Evolutionary conservation across 2,113 vertebrate genomes (phyloP).

Genomic region (human (Homo sapiens)): DNA sequence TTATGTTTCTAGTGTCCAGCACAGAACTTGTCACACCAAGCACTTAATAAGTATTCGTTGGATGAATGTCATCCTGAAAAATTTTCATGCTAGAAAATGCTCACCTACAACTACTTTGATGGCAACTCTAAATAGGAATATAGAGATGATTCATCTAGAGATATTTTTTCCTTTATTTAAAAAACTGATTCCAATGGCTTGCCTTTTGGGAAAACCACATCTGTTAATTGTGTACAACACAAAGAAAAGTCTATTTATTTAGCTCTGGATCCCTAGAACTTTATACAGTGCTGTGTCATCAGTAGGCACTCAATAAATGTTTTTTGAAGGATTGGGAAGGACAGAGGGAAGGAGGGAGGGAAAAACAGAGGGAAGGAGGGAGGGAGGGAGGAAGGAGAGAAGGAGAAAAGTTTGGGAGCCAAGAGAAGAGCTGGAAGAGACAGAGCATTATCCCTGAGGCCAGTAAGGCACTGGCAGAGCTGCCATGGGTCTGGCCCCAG

Average conservation of each 20-base stretch:
- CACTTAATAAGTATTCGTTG: neutral
- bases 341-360: neutral
- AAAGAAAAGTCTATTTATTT: neutral
- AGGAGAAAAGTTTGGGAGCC: neutral
- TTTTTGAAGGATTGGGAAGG: neutral
- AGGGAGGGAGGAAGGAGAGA: neutral
- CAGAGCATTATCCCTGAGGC: neutral
- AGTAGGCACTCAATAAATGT: neutral
- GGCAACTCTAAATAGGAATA: neutral
- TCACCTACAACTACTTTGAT: neutral
- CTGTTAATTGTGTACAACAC: neutral
- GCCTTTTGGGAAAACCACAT: neutral
- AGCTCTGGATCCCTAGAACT: neutral
- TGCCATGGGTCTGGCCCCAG: neutral
- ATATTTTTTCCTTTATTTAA: neutral
- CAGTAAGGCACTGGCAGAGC: neutral
- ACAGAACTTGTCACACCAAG: neutral
- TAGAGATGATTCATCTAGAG: neutral
- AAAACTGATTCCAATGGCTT: neutral
- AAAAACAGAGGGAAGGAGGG: neutral
- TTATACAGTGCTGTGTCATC: neutral
- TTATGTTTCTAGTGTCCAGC: neutral
- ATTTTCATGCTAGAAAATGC: neutral
- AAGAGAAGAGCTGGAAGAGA: neutral
- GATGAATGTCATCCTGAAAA: neutral